A percentile compares a stretch with the other conserved stretches of the same genome.
phyloP scores from a whole-genome alignment of 2,797 vertebrate genomes.

The Silurus aristotelis region DNA sequence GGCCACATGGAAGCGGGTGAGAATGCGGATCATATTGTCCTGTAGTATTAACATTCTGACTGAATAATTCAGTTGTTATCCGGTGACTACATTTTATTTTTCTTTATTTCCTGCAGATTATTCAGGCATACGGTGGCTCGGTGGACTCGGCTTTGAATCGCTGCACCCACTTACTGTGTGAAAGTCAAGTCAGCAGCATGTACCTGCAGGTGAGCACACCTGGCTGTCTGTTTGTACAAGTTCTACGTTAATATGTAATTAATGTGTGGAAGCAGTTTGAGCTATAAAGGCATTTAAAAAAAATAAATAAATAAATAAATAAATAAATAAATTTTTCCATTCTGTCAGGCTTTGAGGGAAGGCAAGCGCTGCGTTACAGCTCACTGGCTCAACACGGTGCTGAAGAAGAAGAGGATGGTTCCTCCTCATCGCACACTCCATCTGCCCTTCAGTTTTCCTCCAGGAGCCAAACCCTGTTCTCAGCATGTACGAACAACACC shows the following conservation, averaged over 20 bases:
- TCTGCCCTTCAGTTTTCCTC: slow-evolving; percentile 94
- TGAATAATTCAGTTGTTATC: neutral
- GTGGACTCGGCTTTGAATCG: slow-evolving; percentile 88
- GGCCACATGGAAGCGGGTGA: slow-evolving; percentile 94
- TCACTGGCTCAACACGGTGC: slow-evolving; percentile 91
- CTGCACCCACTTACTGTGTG: slow-evolving; percentile 96
- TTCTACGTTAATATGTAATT: neutral
- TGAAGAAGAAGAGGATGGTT: slow-evolving; percentile 92
- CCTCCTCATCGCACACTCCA: slow-evolving; percentile 91
- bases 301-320: neutral
- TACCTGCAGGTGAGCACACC: slow-evolving; percentile 87
- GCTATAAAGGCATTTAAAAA: neutral
- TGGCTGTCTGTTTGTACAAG: neutral
- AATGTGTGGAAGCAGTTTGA: neutral
- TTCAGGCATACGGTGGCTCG: slow-evolving; percentile 89
- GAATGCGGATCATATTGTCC: slow-evolving; percentile 36
- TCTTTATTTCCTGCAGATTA: slow-evolving; percentile 76
- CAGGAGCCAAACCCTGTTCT: slow-evolving; percentile 92
- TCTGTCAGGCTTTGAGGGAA: slow-evolving; percentile 87
- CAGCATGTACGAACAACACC: slow-evolving; percentile 83
- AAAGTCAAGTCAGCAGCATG: slow-evolving; percentile 95
- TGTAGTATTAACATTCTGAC: neutral
- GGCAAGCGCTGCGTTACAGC: slow-evolving; percentile 92
- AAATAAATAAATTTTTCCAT: no score
- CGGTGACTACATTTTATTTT: neutral